Conservation (phyloP, 2,797 vertebrate genomes). For the Cyclura pinguis region DNA sequence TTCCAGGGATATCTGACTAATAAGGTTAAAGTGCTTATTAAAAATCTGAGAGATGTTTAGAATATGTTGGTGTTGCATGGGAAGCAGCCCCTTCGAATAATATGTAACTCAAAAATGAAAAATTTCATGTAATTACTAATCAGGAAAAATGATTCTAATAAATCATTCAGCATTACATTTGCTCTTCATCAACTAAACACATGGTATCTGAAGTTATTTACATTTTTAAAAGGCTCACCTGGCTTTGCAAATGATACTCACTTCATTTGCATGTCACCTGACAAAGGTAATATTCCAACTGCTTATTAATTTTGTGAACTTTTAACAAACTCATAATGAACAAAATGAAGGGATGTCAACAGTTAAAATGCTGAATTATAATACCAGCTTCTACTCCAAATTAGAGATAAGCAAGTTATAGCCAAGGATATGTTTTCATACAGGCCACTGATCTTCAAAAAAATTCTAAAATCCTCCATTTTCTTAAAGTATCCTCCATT, state of each 20-base stretch:
- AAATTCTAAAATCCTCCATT: neutral
- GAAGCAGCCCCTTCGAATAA: constrained; percentile 51
- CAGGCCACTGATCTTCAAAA: neutral
- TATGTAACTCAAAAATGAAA: constrained; percentile 57
- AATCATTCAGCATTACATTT: constrained; percentile 74
- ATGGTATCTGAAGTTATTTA: constrained; percentile 64
- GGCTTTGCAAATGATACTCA: constrained; percentile 67
- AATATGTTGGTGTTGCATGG: constrained; percentile 43
- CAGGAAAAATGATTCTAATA: constrained; percentile 68
- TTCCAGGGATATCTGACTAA: constrained; percentile 40
- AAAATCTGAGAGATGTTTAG: constrained; percentile 52
- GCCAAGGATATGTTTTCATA: neutral
- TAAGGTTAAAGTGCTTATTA: constrained; percentile 37
- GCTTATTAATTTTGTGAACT: constrained; percentile 61
- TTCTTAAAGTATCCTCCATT: neutral
- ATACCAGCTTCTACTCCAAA: neutral
- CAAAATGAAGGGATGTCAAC: neutral
- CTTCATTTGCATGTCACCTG: constrained; percentile 63
- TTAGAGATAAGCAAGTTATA: neutral
- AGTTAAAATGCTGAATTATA: neutral
- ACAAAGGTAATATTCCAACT: constrained; percentile 66
- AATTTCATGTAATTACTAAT: constrained; percentile 69
- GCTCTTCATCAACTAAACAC: constrained; percentile 69
- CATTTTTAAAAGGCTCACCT: constrained; percentile 72
- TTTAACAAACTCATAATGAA: constrained; percentile 50